Base-by-base conservation (phyloP, 64 coral and sea anemone genomes). In the Catalaphyllia jardinei region DNA sequence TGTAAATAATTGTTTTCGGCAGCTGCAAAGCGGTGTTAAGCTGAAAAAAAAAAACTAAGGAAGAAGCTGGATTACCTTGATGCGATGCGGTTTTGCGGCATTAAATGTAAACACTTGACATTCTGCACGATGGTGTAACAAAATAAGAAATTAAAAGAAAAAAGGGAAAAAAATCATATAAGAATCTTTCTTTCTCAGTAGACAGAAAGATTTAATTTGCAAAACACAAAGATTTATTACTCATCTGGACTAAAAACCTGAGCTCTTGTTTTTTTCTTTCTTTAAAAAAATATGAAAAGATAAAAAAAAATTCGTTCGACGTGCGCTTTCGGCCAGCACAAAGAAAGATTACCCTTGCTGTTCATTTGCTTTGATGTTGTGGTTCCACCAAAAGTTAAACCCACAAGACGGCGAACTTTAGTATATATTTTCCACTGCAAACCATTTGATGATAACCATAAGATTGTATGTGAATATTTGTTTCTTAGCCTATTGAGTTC, bases 1-100 rank as follows among this genome's bases (percentile, higher is more conserved):
- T 85, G 81, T 71, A 22, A 85, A 85, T 85, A 85, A 85, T 71
- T 71, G 81, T 51, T 85, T 85, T 85, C 39, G 46, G 62, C 81
- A 85, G 62, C 62, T 85, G 81, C 31, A 50, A 51, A 69, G 39
- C 31, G 24, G 42, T 35, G 62, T 71, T 14, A 69, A 69, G 65
- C 65, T 69, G 25, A 12, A 69, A 29, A 69, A 27, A 1, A 69
- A 24, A 65, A 69, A 69, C 65, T 24, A 33, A 50, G 0, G 11
- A 67, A 85, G 67, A 28, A 50, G 39, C 31, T 22, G 61, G 67
- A 31, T 33, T 71, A 85, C 33, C n/a, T 67, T 7, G 57, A 62
- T 81, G 52, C 13, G 57, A 62, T 81, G 52, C 10, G 50, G 50
- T 79, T 79, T 79, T 60, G 33, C 65, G 22, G 65, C 59, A 83